Evolutionary conservation across 2,888 invertebrate genomes (phyloP).

Genomic region (Cheilosia scutellata): DNA sequence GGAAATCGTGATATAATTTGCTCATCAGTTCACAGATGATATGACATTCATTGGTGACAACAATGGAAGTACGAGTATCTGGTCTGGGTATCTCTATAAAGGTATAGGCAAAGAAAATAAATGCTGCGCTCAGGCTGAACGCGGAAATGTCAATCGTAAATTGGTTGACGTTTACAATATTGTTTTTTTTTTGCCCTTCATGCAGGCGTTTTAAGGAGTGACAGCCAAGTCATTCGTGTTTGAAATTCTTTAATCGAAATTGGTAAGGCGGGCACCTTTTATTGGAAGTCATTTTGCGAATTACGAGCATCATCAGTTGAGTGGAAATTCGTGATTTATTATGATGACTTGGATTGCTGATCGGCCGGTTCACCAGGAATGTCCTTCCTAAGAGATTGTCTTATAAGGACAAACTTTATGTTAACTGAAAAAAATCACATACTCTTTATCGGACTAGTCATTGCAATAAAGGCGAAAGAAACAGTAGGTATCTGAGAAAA

Average conservation of each 20-base stretch:
- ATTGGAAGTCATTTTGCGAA: neutral
- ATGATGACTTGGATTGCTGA: too few species aligned
- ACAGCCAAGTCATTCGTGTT: constrained; percentile 21
- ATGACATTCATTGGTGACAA: constrained; percentile 44
- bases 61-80: constrained; percentile 44
- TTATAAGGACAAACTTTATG: too few species aligned
- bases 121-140: constrained; percentile 24
- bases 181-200: constrained; percentile 4
- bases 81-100: constrained; percentile 19
- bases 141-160: constrained; percentile 66
- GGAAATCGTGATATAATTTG: constrained; percentile 69
- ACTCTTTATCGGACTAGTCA: too few species aligned
- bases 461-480: too few species aligned
- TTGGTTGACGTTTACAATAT: constrained; percentile 49
- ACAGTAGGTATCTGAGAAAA: too few species aligned
- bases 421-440: too few species aligned
- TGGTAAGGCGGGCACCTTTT: neutral
- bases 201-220: neutral
- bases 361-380: too few species aligned
- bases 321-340: constrained; percentile 1
- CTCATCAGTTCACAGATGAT: constrained; percentile 46
- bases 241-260: constrained; percentile 22
- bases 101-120: neutral
- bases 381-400: too few species aligned
- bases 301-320: neutral